These are phyloP conservation scores for Erebia epiphron DNA, from an alignment of 2,888 invertebrate genomes.

Conservation along the genomic window DNA sequence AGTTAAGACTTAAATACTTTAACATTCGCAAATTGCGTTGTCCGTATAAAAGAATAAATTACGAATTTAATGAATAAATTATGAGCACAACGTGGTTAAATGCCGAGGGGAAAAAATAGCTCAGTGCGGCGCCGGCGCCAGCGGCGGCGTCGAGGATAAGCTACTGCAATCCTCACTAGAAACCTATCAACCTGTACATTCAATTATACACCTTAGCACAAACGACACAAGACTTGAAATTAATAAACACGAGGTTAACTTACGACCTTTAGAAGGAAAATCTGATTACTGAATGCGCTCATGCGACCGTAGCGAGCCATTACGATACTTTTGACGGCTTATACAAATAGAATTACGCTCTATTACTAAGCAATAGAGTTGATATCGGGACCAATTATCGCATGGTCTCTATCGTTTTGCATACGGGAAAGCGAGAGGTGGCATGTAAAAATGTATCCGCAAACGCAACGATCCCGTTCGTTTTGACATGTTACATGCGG, in stretches of 20 bases:
- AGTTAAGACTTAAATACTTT: conserved; percentile 20
- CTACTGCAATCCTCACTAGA: conserved; percentile 58
- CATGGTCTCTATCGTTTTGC: conserved; percentile 56
- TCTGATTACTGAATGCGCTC: conserved; percentile 71
- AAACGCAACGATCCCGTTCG: conserved; percentile 67
- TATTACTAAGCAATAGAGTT: conserved; percentile 63
- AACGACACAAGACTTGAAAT: conserved; percentile 47
- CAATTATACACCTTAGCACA: conserved; percentile 50
- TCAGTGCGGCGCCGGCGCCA: conserved; percentile 74
- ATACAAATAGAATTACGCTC: conserved; percentile 59
- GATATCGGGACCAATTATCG: conserved; percentile 52
- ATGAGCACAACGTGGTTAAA: conserved; percentile 63
- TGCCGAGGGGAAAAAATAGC: conserved; percentile 75
- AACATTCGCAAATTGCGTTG: conserved; percentile 60
- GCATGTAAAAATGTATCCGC: conserved; percentile 68
- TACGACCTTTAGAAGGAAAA: conserved; percentile 57
- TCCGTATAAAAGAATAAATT: conserved; percentile 69
- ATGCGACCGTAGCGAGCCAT: conserved; percentile 80
- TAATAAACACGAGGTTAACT: conserved; percentile 35
- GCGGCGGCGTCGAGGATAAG: conserved; percentile 66
- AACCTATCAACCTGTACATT: conserved; percentile 46
- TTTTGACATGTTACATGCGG: conserved; percentile 72
- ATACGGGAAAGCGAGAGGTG: conserved; percentile 56
- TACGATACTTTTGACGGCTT: conserved; percentile 69
- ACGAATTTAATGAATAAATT: conserved; percentile 78